Conservation (phyloP, 2,113 vertebrate genomes). For the Lates calcarifer region DNA sequence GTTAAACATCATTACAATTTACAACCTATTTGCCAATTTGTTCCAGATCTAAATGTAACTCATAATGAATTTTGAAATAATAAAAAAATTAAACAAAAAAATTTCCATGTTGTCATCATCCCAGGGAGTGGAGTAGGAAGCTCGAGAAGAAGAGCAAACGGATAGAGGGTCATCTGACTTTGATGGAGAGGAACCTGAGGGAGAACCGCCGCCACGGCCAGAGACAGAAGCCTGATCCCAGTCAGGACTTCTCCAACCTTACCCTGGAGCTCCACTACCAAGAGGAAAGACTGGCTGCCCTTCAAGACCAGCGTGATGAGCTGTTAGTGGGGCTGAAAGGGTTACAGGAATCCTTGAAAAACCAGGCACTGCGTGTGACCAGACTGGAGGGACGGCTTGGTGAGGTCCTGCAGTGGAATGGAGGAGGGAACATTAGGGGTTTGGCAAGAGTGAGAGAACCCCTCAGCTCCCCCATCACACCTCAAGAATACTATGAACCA, state of each 20-base stretch:
- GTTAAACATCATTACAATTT: background rate
- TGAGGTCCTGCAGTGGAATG: background rate
- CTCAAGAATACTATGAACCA: background rate
- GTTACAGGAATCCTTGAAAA: slow-evolving; percentile 43
- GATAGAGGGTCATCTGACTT: slow-evolving; percentile 75
- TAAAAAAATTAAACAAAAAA: background rate
- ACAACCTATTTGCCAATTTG: background rate
- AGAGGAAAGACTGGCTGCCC: slow-evolving; percentile 51
- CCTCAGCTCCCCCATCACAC: slow-evolving; percentile 16
- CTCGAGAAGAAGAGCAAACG: slow-evolving; percentile 75
- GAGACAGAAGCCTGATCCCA: slow-evolving; percentile 56
- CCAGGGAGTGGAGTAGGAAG: slow-evolving; percentile 67
- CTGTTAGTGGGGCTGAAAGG: slow-evolving; percentile 64
- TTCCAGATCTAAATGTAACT: too few species aligned
- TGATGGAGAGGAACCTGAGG: slow-evolving; percentile 66
- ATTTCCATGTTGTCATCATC: background rate
- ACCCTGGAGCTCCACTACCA: slow-evolving; percentile 68
- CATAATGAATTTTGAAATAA: background rate
- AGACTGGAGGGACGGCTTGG: slow-evolving; percentile 53
- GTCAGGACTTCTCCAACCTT: slow-evolving; percentile 54
- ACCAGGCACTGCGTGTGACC: slow-evolving; percentile 63
- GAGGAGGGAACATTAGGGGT: background rate
- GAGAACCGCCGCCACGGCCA: slow-evolving; percentile 36
- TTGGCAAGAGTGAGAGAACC: background rate
- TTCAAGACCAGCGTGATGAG: slow-evolving; percentile 66